Evolutionary conservation across 2,113 vertebrate genomes (phyloP).

Genomic region (Engystomops pustulosus): DNA sequence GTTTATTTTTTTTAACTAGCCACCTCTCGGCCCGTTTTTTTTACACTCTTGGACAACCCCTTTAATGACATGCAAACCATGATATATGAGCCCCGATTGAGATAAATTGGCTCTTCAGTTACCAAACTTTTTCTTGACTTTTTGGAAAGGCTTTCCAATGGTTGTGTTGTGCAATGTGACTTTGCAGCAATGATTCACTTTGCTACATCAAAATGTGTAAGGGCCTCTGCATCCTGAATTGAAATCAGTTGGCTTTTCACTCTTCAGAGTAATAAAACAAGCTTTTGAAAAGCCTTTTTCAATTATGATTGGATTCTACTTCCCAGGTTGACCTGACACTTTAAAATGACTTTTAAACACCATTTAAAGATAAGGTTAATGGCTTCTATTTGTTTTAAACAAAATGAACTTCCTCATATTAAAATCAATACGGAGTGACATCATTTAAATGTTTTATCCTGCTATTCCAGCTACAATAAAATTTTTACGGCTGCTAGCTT

Average conservation of each 20-base stretch:
- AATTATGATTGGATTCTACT: slow-evolving; percentile 36
- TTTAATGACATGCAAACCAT: too few species aligned
- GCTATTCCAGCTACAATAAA: background rate
- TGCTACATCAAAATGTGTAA: too few species aligned
- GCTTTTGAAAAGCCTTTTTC: slow-evolving; percentile 10
- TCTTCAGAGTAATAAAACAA: slow-evolving; percentile 19
- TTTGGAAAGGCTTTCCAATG: too few species aligned
- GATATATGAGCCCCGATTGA: too few species aligned
- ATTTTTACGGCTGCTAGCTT: slow-evolving; percentile 1
- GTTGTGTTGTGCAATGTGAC: too few species aligned
- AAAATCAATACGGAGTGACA: slow-evolving; percentile 48
- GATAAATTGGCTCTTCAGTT: too few species aligned
- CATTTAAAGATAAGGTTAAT: slow-evolving; percentile 54
- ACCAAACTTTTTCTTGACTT: too few species aligned
- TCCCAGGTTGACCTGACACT: slow-evolving; percentile 32
- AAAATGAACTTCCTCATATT: slow-evolving; percentile 47
- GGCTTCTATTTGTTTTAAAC: slow-evolving; percentile 29
- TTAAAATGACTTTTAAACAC: slow-evolving; percentile 42
- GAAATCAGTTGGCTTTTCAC: background rate
- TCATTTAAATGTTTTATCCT: slow-evolving; percentile 7
- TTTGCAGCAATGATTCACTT: too few species aligned
- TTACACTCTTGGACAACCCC: too few species aligned
- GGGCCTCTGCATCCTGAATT: slow-evolving; percentile 20
- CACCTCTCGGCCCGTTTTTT: too few species aligned
- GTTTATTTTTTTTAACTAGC: too few species aligned